These are phyloP conservation scores for Rhaphigaster nebulosa DNA, from an alignment of 2,888 invertebrate species.

Conservation along the genomic window DNA sequence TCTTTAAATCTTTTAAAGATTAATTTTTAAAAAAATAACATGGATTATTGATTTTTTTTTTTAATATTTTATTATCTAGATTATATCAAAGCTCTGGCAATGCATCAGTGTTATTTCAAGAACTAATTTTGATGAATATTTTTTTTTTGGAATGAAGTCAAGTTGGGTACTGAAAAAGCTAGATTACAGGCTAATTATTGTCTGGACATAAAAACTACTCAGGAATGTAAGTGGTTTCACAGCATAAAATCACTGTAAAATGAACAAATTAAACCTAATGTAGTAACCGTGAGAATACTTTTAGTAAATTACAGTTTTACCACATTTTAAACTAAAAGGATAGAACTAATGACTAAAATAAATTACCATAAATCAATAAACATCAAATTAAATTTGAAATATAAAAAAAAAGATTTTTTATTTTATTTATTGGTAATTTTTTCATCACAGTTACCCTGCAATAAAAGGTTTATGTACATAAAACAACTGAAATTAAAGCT, in stretches of 20 bases:
- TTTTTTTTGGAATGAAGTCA: constrained; percentile 24
- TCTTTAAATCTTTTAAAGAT: neutral
- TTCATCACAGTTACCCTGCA: neutral
- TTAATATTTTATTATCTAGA: neutral
- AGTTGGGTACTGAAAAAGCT: neutral
- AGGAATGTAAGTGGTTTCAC: neutral
- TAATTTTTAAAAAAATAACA: neutral
- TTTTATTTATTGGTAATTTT: neutral
- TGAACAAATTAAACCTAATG: neutral
- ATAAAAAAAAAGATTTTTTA: neutral
- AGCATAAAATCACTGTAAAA: neutral
- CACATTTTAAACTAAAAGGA: neutral
- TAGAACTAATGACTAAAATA: neutral
- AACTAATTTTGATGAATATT: constrained; percentile 20
- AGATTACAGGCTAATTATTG: neutral
- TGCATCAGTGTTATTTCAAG: constrained; percentile 42
- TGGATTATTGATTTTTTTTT: neutral
- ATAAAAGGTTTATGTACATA: neutral
- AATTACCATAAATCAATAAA: neutral
- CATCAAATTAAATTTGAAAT: neutral
- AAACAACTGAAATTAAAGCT: neutral
- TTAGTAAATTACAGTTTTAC: neutral
- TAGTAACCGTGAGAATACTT: neutral
- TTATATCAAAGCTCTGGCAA: constrained; percentile 6
- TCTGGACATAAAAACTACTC: neutral